phyloP scores from a whole-genome alignment of 1,140 invertebrate species.

The Paracyclopina nana region DNA sequence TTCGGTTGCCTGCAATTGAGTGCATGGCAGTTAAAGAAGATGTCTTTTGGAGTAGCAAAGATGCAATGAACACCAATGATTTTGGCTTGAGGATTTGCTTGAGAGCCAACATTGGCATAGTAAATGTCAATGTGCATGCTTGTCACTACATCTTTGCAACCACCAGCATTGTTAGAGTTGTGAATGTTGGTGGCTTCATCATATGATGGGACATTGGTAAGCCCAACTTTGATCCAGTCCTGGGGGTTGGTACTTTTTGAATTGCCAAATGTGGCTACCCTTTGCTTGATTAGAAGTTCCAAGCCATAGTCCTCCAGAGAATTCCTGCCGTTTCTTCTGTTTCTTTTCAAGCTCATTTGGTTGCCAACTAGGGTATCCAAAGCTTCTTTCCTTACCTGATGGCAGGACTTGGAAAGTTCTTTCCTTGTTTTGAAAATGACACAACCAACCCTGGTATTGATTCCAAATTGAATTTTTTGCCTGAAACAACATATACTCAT shows the following conservation, averaged over 20 bases:
- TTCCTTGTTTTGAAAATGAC: not conserved
- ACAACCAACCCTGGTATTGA: not conserved
- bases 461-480: not conserved
- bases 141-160: not conserved
- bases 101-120: not conserved
- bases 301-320: not conserved
- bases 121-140: not conserved
- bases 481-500: not conserved
- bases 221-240: not conserved
- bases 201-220: not conserved
- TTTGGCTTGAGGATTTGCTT: not conserved
- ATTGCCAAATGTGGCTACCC: not conserved
- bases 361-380: not conserved
- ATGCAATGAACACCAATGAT: not conserved
- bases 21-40: not conserved
- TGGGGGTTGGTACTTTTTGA: not conserved
- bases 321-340: too few relatives aligned
- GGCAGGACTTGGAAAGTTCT: not conserved
- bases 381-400: not conserved
- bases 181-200: not conserved
- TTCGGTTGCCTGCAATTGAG: not conserved
- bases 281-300: not conserved
- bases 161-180: not conserved
- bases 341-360: too few relatives aligned
- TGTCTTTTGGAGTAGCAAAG: not conserved